These are phyloP conservation scores for Nematolebias whitei DNA, from an alignment of 2,113 vertebrate genomes.

Conservation along the genomic window DNA sequence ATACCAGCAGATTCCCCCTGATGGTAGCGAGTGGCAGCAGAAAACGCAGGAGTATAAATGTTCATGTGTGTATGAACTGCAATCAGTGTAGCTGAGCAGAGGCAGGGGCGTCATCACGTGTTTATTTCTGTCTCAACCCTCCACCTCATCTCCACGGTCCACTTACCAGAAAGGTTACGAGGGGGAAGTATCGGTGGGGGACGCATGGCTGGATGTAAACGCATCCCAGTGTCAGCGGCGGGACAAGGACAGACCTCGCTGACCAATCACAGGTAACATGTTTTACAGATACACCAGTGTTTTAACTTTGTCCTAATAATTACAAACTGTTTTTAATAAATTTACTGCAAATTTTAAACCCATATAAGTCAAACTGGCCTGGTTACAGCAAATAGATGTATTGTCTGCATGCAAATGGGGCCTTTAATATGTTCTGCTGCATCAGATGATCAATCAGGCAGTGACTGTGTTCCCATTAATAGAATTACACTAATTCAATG, in stretches of 20 bases:
- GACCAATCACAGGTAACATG: conserved; percentile 23
- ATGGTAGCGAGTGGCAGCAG: conserved; percentile 9
- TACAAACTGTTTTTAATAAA: neutral
- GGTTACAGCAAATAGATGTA: conserved; percentile 7
- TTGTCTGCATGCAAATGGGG: conserved; percentile 13
- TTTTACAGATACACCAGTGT: neutral
- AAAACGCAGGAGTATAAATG: conserved; percentile 12
- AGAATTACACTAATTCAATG: conserved; percentile 62
- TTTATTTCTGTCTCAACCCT: conserved; percentile 82
- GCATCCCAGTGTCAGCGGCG: conserved; percentile 5
- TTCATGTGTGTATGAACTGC: conserved; percentile 40
- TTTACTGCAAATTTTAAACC: neutral
- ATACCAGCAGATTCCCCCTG: conserved; percentile 25
- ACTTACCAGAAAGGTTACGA: conserved; percentile 69
- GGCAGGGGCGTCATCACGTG: conserved; percentile 69
- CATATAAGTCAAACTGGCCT: neutral
- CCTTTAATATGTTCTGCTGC: conserved; percentile 39
- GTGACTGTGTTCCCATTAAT: conserved; percentile 40
- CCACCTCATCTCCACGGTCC: conserved; percentile 73
- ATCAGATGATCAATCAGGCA: conserved; percentile 46
- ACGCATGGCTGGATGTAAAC: conserved; percentile 16
- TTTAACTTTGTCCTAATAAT: neutral
- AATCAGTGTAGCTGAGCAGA: conserved; percentile 62
- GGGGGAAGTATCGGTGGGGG: conserved; percentile 16
- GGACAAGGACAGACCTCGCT: conserved; percentile 13